These are phyloP conservation scores for Hippocampus guttulatus DNA, from an alignment of 2,113 vertebrate genomes.

Conservation along the genomic window DNA sequence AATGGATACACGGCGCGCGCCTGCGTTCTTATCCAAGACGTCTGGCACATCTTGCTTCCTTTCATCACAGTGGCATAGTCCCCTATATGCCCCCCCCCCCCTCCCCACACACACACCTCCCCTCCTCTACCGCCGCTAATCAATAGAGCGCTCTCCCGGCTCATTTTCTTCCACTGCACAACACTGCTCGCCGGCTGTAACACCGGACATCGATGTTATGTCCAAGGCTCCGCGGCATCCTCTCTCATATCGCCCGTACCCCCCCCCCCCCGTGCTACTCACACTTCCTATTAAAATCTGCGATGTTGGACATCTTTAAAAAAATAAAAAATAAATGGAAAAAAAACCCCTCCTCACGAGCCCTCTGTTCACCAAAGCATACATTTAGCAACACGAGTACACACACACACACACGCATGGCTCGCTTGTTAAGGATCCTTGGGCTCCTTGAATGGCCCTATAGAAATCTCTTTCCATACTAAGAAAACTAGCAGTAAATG, in stretches of 20 bases:
- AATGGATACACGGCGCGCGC: constrained; percentile 7
- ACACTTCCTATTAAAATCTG: constrained; percentile 18
- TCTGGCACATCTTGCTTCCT: constrained; percentile 28
- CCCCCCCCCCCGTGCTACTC: constrained; percentile 7
- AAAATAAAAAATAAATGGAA: too few relatives aligned
- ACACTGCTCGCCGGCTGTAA: constrained; percentile 34
- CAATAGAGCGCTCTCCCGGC: constrained; percentile 12
- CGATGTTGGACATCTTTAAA: background rate
- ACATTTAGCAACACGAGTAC: background rate
- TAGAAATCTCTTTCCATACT: background rate
- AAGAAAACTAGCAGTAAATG: background rate
- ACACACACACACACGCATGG: background rate
- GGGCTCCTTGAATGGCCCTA: background rate
- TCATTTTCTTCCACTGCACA: background rate
- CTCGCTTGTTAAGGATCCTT: background rate
- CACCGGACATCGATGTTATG: constrained; percentile 35
- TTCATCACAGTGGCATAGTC: constrained; percentile 3
- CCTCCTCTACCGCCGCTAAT: constrained; percentile 1
- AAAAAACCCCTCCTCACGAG: too few relatives aligned
- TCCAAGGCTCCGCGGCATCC: constrained; percentile 44
- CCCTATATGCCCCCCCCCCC: background rate
- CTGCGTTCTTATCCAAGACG: constrained; percentile 26
- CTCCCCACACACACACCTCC: background rate
- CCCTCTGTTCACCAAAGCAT: background rate
- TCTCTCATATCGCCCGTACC: constrained; percentile 54